phyloP scores from a whole-genome alignment of 1,140 invertebrate genomes.

The Nasonia vitripennis region DNA sequence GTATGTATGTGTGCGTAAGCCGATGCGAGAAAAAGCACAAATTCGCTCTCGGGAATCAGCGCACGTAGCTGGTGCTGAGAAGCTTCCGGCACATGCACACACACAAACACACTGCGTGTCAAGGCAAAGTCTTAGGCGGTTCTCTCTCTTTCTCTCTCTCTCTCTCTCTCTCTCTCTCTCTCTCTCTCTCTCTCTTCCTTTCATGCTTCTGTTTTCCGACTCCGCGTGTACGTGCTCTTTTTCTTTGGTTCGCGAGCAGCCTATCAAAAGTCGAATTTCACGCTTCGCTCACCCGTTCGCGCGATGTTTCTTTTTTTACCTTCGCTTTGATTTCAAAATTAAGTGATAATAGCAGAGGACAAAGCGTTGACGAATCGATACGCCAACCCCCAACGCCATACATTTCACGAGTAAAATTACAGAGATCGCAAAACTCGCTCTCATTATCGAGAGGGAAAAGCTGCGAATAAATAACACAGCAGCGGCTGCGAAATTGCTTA shows the following conservation, averaged over 20 bases:
- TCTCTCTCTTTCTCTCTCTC: too few relatives aligned
- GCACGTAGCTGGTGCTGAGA: conserved; percentile 18
- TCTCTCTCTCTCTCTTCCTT: not conserved
- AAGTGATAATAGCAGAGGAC: too few relatives aligned
- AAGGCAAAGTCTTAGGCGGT: conserved; percentile 15
- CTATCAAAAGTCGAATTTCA: conserved; percentile 29
- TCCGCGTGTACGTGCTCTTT: not conserved
- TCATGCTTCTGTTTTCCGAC: not conserved
- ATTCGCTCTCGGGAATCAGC: not conserved
- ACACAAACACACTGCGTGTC: not conserved
- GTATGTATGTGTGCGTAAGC: not conserved
- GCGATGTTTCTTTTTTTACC: too few relatives aligned
- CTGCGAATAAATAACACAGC: not conserved
- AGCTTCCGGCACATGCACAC: not conserved
- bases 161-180: too few relatives aligned
- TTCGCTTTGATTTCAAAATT: too few relatives aligned
- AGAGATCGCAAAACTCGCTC: not conserved
- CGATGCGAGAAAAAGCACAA: not conserved
- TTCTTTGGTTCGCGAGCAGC: not conserved
- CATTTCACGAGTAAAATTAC: not conserved
- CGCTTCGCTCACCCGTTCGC: not conserved
- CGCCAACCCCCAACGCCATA: too few relatives aligned
- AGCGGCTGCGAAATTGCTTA: conserved; percentile 10
- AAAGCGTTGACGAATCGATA: too few relatives aligned
- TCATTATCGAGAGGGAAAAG: not conserved